Base-by-base conservation (phyloP, 2,888 invertebrate species). In the Rhorus exstirpatorius region DNA sequence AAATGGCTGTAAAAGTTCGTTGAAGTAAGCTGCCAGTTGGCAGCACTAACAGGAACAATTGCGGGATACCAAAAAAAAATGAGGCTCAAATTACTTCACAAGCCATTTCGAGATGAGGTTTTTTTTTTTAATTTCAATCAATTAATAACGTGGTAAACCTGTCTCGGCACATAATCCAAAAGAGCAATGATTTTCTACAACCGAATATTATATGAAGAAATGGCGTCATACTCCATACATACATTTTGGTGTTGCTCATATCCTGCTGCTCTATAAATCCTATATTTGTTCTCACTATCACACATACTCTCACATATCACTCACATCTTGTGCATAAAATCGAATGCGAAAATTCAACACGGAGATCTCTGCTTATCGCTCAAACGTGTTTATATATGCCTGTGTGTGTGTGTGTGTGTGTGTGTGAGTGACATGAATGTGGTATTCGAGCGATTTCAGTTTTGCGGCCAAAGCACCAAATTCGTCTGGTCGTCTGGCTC, bases 401-500 rank as follows among this genome's bases (percentile, higher is more conserved):
- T n/a, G 8, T 19, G n/a, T 14, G 17, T 17, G 24, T 60, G 8
- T 46, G 1, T 21, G 12, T n/a, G 55, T 61, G n/a, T n/a, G 21
- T 17, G 31, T 31, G 24, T 49, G 31, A 26, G 41, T 53, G 31
- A 49, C 46, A 19, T 53, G 51, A 53, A 58, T 51, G 46, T 49
- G 79, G 82, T 51, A 82, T 79, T 71, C 79, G 75, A 67, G 71
- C 58, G 65, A 67, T 78, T 31, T 78, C 41, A 49, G 82, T 17
- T 71, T 71, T 55, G 83, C 53, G 58, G 49, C 71, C 58, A 58
- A 78, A 83, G 75, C 58, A 80, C 74, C 82, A 75, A 84, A 83
- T 84, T 83, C 81, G 84, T 85, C 83, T 84, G 83, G 81, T 81
- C 58, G 85, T 85, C 84, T 79, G 83, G 74, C 75, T 81, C 82